Percentiles rank a stretch among this genome's conserved stretches.
Evolutionary conservation across 2,113 vertebrate species (phyloP).

Genomic region (Silurus asotus): DNA sequence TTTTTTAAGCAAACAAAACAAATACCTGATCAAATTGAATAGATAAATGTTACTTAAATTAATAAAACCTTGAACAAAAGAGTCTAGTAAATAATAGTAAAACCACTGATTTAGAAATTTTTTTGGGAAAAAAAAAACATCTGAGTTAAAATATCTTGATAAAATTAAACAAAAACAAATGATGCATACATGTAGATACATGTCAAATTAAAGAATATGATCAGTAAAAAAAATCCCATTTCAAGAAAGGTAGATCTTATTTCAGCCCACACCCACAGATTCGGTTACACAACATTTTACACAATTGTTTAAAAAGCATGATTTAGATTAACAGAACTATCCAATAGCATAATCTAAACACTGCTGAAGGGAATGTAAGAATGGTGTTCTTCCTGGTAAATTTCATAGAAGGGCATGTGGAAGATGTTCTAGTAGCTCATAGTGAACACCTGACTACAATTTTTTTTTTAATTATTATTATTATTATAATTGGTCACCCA

Average conservation of each 20-base stretch:
- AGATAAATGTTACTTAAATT: neutral
- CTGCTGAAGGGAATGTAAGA: neutral
- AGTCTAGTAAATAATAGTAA: neutral
- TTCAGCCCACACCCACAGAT: neutral
- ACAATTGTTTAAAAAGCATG: neutral
- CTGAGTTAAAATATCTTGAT: neutral
- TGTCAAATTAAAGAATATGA: neutral
- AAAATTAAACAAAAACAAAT: no score
- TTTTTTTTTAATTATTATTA: no score
- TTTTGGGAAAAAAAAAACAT: neutral
- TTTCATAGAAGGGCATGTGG: neutral
- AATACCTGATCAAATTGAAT: neutral
- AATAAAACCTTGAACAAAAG: neutral
- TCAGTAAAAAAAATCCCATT: neutral
- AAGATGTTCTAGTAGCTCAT: neutral
- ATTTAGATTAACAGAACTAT: neutral
- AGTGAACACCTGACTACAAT: neutral
- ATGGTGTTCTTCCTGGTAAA: neutral
- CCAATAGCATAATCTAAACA: neutral
- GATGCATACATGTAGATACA: neutral
- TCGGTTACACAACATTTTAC: no score
- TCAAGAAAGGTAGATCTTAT: neutral
- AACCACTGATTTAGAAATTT: neutral
- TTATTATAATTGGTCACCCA: neutral
- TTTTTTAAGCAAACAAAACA: constrained; percentile 28